Evolutionary conservation across 2,113 vertebrate genomes (phyloP).

Genomic region (Labrus mixtus): DNA sequence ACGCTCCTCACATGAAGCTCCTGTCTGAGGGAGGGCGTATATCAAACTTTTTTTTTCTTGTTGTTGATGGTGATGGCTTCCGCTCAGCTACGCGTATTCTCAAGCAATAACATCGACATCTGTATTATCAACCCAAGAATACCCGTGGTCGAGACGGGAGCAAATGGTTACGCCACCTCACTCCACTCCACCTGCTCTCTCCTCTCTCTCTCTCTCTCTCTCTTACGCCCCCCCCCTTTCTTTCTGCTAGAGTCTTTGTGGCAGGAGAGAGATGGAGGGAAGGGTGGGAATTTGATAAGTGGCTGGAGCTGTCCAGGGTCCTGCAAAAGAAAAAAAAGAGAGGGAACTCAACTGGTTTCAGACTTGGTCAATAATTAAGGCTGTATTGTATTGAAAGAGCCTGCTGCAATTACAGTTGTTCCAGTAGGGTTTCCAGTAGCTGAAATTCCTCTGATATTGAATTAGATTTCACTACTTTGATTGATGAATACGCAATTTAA

Average conservation of each 20-base stretch:
- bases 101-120: slow-evolving; percentile 86
- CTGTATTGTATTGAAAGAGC: not conserved
- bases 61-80: slow-evolving; percentile 66
- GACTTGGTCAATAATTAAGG: slow-evolving; percentile 11
- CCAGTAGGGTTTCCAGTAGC: no score
- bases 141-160: slow-evolving; percentile 84
- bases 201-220: slow-evolving; percentile 20
- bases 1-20: slow-evolving; percentile 13
- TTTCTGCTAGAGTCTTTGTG: slow-evolving; percentile 30
- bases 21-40: slow-evolving; percentile 1
- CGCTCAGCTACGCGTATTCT: slow-evolving; percentile 89
- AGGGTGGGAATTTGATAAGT: slow-evolving; percentile 65
- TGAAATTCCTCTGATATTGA: no score
- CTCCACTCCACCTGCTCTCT: slow-evolving; percentile 74
- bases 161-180: slow-evolving; percentile 68
- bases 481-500: no score
- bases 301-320: slow-evolving; percentile 55
- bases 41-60: not conserved
- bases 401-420: no score
- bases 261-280: slow-evolving; percentile 75
- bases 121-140: slow-evolving; percentile 86
- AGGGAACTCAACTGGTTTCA: slow-evolving; percentile 35
- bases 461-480: no score
- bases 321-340: slow-evolving; percentile 56
- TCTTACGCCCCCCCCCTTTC: slow-evolving; percentile 34